phyloP scores from a whole-genome alignment of 2,797 vertebrate species.

The Leptatherina wallacei region DNA sequence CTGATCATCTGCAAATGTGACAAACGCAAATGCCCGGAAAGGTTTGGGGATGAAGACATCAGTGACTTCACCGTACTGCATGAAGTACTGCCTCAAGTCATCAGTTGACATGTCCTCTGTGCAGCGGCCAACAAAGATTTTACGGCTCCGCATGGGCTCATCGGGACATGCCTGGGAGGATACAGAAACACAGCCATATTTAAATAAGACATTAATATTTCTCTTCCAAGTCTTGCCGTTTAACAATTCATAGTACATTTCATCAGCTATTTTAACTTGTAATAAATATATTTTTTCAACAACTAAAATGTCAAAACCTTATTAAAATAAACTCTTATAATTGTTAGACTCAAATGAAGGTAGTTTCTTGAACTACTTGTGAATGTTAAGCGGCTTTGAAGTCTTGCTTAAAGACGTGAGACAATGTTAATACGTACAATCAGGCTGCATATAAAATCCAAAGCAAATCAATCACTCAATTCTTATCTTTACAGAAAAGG shows the following conservation, averaged over 20 bases:
- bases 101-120: constrained; percentile 97
- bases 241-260: constrained; percentile 4
- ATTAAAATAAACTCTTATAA: background rate
- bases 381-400: background rate
- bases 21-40: constrained; percentile 97
- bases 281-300: background rate
- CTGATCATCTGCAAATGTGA: constrained; percentile 99
- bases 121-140: constrained; percentile 98
- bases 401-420: background rate
- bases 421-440: no score
- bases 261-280: background rate
- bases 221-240: background rate
- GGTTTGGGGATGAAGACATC: constrained; percentile 99
- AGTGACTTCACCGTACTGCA: constrained; percentile 97
- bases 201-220: background rate
- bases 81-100: constrained; percentile 95
- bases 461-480: background rate
- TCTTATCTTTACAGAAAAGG: background rate
- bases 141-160: constrained; percentile 95
- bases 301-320: background rate
- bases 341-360: background rate
- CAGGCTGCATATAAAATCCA: no score
- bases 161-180: constrained; percentile 87
- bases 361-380: background rate
- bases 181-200: background rate